These are phyloP conservation scores for Lepisosteus osseus DNA, from an alignment of 2,113 vertebrate genomes.

Conservation along the genomic window DNA sequence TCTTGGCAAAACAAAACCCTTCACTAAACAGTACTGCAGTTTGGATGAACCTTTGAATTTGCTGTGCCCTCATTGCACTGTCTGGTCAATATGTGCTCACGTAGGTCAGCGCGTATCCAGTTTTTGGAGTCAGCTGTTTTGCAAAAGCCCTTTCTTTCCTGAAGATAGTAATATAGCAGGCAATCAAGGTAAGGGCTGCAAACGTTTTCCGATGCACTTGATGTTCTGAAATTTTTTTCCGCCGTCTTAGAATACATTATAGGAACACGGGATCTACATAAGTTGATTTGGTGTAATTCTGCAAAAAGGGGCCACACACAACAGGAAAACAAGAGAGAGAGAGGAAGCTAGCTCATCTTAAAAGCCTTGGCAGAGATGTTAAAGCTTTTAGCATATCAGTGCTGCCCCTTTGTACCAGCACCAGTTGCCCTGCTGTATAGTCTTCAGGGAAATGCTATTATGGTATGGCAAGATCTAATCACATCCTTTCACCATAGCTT, in stretches of 20 bases:
- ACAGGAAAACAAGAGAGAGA: conserved; percentile 18
- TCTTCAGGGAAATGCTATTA: conserved; percentile 21
- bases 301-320: background rate
- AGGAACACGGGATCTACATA: background rate
- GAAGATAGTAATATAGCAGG: background rate
- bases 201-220: background rate
- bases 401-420: conserved; percentile 17
- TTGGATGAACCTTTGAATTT: background rate
- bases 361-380: conserved; percentile 36
- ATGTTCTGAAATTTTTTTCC: background rate
- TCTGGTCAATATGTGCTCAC: background rate
- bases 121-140: background rate
- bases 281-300: conserved; percentile 3
- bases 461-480: conserved; percentile 31
- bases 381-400: conserved; percentile 18
- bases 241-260: background rate
- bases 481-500: conserved; percentile 20
- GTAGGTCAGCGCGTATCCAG: too few species aligned
- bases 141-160: background rate
- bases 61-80: background rate
- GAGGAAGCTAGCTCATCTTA: conserved; percentile 26
- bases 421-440: conserved; percentile 15
- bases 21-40: too few species aligned
- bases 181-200: background rate
- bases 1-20: background rate